These are phyloP conservation scores for Dermolepida albohirtum DNA, from an alignment of 2,888 invertebrate genomes.

Conservation along the genomic window DNA sequence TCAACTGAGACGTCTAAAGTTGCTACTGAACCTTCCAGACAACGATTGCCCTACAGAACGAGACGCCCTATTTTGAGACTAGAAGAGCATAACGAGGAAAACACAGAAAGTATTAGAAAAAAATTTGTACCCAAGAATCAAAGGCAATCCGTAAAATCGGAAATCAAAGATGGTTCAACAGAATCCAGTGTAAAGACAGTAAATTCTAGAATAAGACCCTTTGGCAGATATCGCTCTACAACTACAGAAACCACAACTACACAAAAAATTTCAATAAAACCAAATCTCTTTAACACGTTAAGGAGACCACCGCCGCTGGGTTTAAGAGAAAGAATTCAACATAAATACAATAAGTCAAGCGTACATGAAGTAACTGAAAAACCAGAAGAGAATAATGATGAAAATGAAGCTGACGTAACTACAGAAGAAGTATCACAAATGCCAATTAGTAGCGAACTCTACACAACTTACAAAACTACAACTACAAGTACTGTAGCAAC, in stretches of 20 bases:
- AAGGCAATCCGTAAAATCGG: conserved; percentile 49
- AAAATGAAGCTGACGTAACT: conserved; percentile 46
- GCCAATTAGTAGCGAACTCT: conserved; percentile 23
- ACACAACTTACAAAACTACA: conserved; percentile 30
- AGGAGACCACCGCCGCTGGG: conserved; percentile 58
- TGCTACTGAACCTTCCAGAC: conserved; percentile 57
- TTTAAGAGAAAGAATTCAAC: conserved; percentile 56
- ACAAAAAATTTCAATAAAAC: conserved; percentile 59
- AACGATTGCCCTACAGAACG: conserved; percentile 67
- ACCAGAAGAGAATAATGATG: conserved; percentile 41
- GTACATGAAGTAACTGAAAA: conserved; percentile 41
- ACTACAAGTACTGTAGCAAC: conserved; percentile 17
- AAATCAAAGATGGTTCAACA: conserved; percentile 27
- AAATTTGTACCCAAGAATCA: conserved; percentile 63
- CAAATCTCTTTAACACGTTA: conserved; percentile 59
- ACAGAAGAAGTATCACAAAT: conserved; percentile 33
- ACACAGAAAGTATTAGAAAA: conserved; percentile 62
- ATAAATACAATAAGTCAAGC: conserved; percentile 53
- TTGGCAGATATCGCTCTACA: conserved; percentile 57
- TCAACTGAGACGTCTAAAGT: conserved; percentile 60
- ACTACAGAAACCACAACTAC: conserved; percentile 56
- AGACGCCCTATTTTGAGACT: conserved; percentile 63
- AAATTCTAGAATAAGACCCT: conserved; percentile 57
- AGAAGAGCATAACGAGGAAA: conserved; percentile 61
- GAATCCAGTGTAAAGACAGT: conserved; percentile 22